Base-by-base conservation (phyloP, 2,888 invertebrate species). In the Macrophya annulata region DNA sequence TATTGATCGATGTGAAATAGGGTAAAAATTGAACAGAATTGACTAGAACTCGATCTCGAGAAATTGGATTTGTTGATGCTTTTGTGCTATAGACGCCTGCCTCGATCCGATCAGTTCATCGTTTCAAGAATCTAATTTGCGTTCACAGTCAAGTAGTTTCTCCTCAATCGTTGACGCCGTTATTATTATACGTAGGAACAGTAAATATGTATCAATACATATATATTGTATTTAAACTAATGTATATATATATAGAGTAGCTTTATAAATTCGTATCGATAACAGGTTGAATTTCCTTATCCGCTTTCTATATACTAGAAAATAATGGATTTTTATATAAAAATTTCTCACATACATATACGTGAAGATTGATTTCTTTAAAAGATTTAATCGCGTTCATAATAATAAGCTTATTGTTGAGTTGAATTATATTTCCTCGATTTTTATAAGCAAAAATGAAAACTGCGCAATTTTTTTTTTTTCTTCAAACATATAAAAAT, bases 91-190 rank as follows among this genome's bases (percentile, higher is more conserved):
- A 17, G 76, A 37, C n/a, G 72, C 86, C 87, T 87, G n/a, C n/a
- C n/a, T n/a, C n/a, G n/a, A 89, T 90, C 89, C 87, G 89, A 90
- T 91, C 89, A 86, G 87, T 83, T 87, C 87, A 87, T 89, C 90
- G 89, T 90, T 91, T 90, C 87, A 89, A 85, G 87, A 88, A 91
- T 91, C 91, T 90, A 90, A 91, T 91, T 91, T 90, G 90, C 91
- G 88, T 91, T 90, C 90, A 90, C 59, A 79, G 43, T 37, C 37
- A 21, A 76, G 74, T 72, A 48, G 76, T 51, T 76, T 76, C 12
- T 48, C 48, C 31, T 51, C 6, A 51, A 76, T 76, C 76, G 76
- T 48, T 76, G 76, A 12, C 51, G 51, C 15, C 51, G 17, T 4
- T 31, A 31, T 48, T 25, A 51, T 76, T n/a, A n/a, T n/a, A n/a